Evolutionary conservation across 2,888 invertebrate species (phyloP).

Genomic region (Drosophila antonietae): DNA sequence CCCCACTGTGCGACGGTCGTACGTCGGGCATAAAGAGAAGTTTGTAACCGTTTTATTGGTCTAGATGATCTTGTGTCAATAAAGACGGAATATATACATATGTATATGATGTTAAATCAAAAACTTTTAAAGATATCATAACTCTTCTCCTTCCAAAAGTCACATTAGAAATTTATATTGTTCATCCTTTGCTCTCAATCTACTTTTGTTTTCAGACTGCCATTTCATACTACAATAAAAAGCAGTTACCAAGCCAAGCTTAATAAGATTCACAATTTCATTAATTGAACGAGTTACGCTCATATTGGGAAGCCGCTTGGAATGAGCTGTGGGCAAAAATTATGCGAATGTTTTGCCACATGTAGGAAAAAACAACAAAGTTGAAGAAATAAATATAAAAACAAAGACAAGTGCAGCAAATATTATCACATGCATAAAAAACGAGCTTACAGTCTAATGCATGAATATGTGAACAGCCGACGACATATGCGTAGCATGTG

Average conservation of each 20-base stretch:
- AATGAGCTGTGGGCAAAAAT: too few species aligned
- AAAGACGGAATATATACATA: too few species aligned
- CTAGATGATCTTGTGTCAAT: too few species aligned
- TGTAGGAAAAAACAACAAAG: neutral
- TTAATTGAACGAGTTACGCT: slow-evolving; percentile 24
- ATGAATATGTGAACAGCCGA: slow-evolving; percentile 66
- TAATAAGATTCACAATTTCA: slow-evolving; percentile 12
- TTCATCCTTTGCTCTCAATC: too few species aligned
- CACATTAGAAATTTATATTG: too few species aligned
- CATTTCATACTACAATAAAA: neutral
- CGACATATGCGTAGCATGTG: slow-evolving; percentile 70
- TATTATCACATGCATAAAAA: slow-evolving; percentile 74
- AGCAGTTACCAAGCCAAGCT: neutral
- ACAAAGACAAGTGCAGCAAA: slow-evolving; percentile 56
- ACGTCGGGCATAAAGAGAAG: too few species aligned
- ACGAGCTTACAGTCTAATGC: slow-evolving; percentile 71
- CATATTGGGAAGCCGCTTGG: neutral
- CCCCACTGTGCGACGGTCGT: too few species aligned
- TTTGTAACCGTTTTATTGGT: too few species aligned
- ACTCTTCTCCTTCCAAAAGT: too few species aligned
- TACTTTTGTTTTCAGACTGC: too few species aligned
- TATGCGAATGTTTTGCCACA: slow-evolving; percentile 4
- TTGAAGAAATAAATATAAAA: slow-evolving; percentile 34
- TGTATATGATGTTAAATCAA: too few species aligned
- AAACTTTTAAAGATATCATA: too few species aligned